Evolutionary conservation across 2,797 vertebrate genomes (phyloP).

Genomic region (Gymnoscopelus microlampas): DNA sequence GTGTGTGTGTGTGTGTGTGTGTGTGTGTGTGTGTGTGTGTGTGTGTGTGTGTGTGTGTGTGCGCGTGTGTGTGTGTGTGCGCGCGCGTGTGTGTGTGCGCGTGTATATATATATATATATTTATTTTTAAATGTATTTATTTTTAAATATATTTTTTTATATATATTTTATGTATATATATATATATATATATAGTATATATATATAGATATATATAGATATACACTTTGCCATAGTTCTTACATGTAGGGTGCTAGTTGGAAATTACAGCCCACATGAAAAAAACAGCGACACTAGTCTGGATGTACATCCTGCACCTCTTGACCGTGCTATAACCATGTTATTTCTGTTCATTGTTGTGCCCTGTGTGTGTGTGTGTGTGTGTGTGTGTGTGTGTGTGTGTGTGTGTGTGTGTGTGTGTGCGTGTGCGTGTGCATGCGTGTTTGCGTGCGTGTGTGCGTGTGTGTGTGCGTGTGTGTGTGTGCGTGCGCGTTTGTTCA

Average conservation of each 20-base stretch:
- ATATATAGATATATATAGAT: neutral
- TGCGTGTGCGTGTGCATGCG: constrained; percentile 38
- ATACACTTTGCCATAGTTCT: neutral
- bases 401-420: constrained; percentile 30
- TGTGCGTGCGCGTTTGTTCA: constrained; percentile 59
- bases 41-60: too few relatives aligned
- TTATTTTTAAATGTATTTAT: too few relatives aligned
- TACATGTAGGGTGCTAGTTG: neutral
- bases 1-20: too few relatives aligned
- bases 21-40: too few relatives aligned
- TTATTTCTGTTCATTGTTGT: constrained; percentile 81
- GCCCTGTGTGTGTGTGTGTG: constrained; percentile 39
- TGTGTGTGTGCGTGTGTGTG: constrained; percentile 18
- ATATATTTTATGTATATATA: neutral
- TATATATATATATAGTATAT: neutral
- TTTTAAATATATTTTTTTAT: neutral
- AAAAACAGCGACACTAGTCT: constrained; percentile 13
- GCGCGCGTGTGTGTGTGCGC: too few relatives aligned
- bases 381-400: constrained; percentile 45
- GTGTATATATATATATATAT: neutral
- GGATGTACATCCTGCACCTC: constrained; percentile 54
- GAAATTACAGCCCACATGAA: too few relatives aligned
- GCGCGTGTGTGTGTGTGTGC: too few relatives aligned
- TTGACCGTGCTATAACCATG: constrained; percentile 77
- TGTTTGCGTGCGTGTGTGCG: constrained; percentile 25